A percentile compares a stretch with the other conserved stretches of the same genome.
phyloP scores from a whole-genome alignment of 2,888 invertebrate genomes.

The Epicampocera succincta region DNA sequence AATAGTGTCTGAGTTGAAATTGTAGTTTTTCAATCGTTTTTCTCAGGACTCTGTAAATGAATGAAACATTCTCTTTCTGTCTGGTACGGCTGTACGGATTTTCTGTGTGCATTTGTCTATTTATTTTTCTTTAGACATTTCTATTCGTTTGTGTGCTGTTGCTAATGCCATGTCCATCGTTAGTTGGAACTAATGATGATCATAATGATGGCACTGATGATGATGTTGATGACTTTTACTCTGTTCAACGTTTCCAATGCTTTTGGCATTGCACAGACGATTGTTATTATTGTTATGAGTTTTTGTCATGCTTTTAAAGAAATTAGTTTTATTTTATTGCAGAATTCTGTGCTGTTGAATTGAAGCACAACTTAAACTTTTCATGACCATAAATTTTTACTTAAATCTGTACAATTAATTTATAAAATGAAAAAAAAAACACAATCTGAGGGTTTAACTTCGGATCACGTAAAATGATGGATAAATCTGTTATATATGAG shows the following conservation, averaged over 20 bases:
- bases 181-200: slow-evolving; percentile 54
- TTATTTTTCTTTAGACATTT: slow-evolving; percentile 47
- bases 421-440: too few species aligned
- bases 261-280: slow-evolving; percentile 37
- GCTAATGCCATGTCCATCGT: slow-evolving; percentile 34
- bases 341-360: background rate
- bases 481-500: too few species aligned
- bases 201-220: slow-evolving; percentile 27
- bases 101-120: slow-evolving; percentile 1
- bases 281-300: slow-evolving; percentile 25
- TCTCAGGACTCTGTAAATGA: slow-evolving; percentile 21
- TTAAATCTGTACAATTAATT: background rate
- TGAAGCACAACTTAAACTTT: too few species aligned
- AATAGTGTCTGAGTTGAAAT: slow-evolving; percentile 51
- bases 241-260: slow-evolving; percentile 1
- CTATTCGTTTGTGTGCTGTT: background rate
- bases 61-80: slow-evolving; percentile 25
- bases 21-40: slow-evolving; percentile 17
- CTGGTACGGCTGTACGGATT: background rate
- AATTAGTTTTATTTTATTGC: slow-evolving; percentile 47
- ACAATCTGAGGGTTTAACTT: too few species aligned
- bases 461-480: too few species aligned
- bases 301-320: slow-evolving; percentile 43
- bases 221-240: background rate
- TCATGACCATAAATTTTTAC: too few species aligned